A percentile compares a stretch with the other conserved stretches of the same genome.
Conservation (phyloP, 2,113 vertebrate species). For the Neoarius graeffei region DNA sequence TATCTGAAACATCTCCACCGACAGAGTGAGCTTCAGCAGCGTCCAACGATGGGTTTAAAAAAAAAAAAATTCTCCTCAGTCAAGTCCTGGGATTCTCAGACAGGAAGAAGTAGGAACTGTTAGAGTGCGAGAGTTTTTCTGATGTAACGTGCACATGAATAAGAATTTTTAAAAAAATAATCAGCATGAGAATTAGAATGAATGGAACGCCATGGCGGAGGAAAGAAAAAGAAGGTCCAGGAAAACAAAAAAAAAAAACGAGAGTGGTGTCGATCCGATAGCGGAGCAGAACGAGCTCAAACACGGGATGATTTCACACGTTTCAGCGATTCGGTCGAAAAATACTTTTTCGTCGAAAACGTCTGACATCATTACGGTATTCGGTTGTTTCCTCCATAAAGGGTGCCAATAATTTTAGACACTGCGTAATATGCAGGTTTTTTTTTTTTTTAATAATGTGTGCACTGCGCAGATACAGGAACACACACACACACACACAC, state of each 20-base stretch:
- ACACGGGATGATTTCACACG: background rate
- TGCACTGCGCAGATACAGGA: too few species aligned
- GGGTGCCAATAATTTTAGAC: too few species aligned
- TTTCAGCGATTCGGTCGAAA: background rate
- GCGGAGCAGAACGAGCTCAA: background rate
- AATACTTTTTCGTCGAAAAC: too few species aligned
- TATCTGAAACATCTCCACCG: background rate
- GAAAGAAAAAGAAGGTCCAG: background rate
- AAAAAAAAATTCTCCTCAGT: background rate
- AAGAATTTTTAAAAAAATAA: background rate
- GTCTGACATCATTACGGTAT: background rate
- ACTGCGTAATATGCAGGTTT: too few species aligned
- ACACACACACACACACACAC: background rate
- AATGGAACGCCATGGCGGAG: background rate
- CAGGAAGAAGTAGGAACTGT: slow-evolving; percentile 18
- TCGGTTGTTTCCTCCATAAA: background rate
- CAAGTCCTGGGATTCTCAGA: background rate
- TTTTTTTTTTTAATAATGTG: too few species aligned
- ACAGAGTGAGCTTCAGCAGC: background rate
- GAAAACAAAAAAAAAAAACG: background rate
- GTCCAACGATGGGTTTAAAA: background rate
- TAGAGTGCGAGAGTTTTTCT: slow-evolving; percentile 1
- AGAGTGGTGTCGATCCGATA: background rate
- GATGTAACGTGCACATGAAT: slow-evolving; percentile 7
- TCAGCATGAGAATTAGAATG: background rate